Evolutionary conservation across 1,140 invertebrate species (phyloP).

Genomic region (Linepithema humile): DNA sequence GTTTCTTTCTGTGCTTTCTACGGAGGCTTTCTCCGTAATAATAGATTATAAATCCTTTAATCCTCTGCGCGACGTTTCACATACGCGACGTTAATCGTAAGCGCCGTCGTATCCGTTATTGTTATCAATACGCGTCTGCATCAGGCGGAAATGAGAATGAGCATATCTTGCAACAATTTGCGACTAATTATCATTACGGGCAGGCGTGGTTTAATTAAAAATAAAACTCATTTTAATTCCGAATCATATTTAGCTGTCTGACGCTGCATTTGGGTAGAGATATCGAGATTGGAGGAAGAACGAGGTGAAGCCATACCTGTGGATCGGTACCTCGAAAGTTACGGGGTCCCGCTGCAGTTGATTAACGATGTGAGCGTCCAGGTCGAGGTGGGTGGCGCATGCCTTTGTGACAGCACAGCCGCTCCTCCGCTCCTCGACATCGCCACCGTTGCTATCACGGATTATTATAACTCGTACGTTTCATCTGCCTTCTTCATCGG

Average conservation of each 20-base stretch:
- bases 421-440: slow-evolving; percentile 78
- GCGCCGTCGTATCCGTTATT: background rate
- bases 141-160: background rate
- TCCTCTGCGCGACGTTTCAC: slow-evolving; percentile 36
- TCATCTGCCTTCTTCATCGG: slow-evolving; percentile 69
- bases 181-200: background rate
- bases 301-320: slow-evolving; percentile 74
- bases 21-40: slow-evolving; percentile 62
- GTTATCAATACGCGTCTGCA: background rate
- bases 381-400: slow-evolving; percentile 85
- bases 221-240: slow-evolving; percentile 15
- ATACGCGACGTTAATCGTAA: background rate
- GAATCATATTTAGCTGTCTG: slow-evolving; percentile 61
- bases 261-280: slow-evolving; percentile 58
- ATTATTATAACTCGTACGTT: slow-evolving; percentile 76
- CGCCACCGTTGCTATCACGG: slow-evolving; percentile 73
- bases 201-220: slow-evolving; percentile 19
- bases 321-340: slow-evolving; percentile 78
- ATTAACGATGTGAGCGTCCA: slow-evolving; percentile 84
- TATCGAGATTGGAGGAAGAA: slow-evolving; percentile 65
- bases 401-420: slow-evolving; percentile 84
- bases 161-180: background rate
- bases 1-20: slow-evolving; percentile 65
- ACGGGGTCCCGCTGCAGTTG: slow-evolving; percentile 82
- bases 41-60: slow-evolving; percentile 64